These are phyloP conservation scores for Lymantria dispar DNA, from an alignment of 2,888 invertebrate genomes.

Conservation along the genomic window DNA sequence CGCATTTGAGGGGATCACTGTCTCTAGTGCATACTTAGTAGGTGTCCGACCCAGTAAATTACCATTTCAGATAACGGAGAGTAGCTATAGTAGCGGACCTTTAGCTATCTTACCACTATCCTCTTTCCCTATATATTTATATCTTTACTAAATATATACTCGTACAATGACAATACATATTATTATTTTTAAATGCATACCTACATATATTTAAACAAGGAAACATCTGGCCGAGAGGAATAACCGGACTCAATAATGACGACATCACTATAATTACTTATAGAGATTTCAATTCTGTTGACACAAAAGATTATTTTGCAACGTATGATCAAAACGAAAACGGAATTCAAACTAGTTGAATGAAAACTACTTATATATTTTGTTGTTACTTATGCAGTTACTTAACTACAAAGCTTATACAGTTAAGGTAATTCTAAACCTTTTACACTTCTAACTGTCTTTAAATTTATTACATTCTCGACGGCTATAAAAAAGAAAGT, in stretches of 20 bases:
- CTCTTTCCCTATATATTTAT: too few species aligned
- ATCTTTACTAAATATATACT: too few species aligned
- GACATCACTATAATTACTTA: not conserved
- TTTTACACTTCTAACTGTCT: conserved; percentile 43
- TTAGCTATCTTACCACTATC: too few species aligned
- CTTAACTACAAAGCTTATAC: not conserved
- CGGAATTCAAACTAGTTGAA: not conserved
- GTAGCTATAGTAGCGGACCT: too few species aligned
- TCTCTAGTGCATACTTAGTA: too few species aligned
- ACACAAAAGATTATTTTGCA: not conserved
- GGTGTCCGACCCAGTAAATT: too few species aligned
- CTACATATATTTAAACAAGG: not conserved
- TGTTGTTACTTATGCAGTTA: too few species aligned
- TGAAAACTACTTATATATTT: not conserved
- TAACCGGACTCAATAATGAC: not conserved
- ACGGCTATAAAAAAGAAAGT: conserved; percentile 76
- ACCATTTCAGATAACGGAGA: too few species aligned
- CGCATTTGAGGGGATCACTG: too few species aligned
- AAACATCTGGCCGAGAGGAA: not conserved
- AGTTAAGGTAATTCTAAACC: conserved; percentile 34
- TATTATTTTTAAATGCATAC: not conserved
- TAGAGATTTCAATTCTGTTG: conserved; percentile 1
- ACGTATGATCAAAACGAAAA: not conserved
- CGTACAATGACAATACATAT: too few species aligned
- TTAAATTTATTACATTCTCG: conserved; percentile 59